These are phyloP conservation scores for Drosophila setosimentum DNA, from an alignment of 2,888 invertebrate species.

Conservation along the genomic window DNA sequence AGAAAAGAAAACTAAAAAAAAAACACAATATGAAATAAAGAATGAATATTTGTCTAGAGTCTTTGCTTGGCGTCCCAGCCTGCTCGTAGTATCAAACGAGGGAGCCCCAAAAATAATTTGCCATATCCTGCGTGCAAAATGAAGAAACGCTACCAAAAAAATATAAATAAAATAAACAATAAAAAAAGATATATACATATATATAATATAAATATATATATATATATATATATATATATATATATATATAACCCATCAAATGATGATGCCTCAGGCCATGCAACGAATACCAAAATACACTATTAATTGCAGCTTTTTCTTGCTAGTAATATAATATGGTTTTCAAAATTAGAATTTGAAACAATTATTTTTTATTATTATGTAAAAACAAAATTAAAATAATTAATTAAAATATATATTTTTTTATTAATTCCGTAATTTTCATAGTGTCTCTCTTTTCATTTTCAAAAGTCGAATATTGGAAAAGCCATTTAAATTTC, in stretches of 20 bases:
- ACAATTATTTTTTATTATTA: too few relatives aligned
- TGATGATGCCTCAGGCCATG: neutral
- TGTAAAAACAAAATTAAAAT: too few relatives aligned
- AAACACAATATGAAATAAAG: slow-evolving; percentile 8
- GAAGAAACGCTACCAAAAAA: slow-evolving; percentile 4
- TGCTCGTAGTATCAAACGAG: slow-evolving; percentile 18
- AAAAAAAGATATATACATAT: neutral
- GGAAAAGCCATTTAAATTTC: too few relatives aligned
- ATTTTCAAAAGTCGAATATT: too few relatives aligned
- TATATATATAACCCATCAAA: neutral
- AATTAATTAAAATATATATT: too few relatives aligned
- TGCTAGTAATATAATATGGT: too few relatives aligned
- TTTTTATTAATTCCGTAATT: too few relatives aligned
- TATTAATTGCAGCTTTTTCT: neutral
- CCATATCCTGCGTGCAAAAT: slow-evolving; percentile 67
- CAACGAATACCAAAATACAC: slow-evolving; percentile 29
- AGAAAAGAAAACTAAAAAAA: slow-evolving; percentile 1
- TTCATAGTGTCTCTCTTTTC: too few relatives aligned
- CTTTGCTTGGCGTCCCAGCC: slow-evolving; percentile 4
- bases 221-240: neutral
- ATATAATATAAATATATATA: neutral
- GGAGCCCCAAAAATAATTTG: slow-evolving; percentile 65
- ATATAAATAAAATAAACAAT: neutral
- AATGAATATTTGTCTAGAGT: slow-evolving; percentile 38
- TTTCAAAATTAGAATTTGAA: neutral